Evolutionary conservation across 1,140 invertebrate species (phyloP), one percentile per base, ranked within the genome.

Genomic region (Drosophila paulistorum): DNA sequence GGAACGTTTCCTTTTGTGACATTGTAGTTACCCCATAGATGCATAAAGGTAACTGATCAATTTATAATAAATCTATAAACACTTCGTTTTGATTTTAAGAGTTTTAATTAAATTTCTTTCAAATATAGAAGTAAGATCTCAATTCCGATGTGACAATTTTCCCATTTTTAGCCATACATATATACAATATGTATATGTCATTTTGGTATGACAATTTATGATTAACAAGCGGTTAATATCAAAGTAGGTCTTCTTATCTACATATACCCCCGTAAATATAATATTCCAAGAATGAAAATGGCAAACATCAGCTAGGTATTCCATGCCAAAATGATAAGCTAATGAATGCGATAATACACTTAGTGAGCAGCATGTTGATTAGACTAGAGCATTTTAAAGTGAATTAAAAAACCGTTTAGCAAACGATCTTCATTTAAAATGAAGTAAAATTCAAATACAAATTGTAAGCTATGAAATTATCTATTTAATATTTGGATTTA

Each of bases 201-300:
- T 11, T 48, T 51, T 20, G 7, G 9, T 51, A 51, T 51, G 45
- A 51, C 45, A 51, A 51, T 17, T 23, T 51, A 51, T 51, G 45
- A 51, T 23, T 51, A 51, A 51, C 45, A 51, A 20, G 45, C 23
- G 39, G 26, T 20, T 62, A 59, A 71, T 71, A 20, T 30, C n/a
- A 77, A 77, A 78, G 23, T 60, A 66, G 62, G 65, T 66, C 70
- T 33, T 26, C 39, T 67, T 77, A 77, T 79, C 75, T 70, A 14
- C 62, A 76, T 48, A 35, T 57, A 65, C 54, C 7, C 11, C 7
- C 9, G 10, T 37, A 11, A 58, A 30, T 23, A 51, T 10, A 20
- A 23, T 51, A 23, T 51, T 51, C 45, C 45, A 51, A 23, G 45
- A 51, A 48, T 14, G 17, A 51, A 51, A 51, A 51, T 51, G 45